Conservation (phyloP, 2,797 vertebrate genomes). For the Perodicticus potto region DNA sequence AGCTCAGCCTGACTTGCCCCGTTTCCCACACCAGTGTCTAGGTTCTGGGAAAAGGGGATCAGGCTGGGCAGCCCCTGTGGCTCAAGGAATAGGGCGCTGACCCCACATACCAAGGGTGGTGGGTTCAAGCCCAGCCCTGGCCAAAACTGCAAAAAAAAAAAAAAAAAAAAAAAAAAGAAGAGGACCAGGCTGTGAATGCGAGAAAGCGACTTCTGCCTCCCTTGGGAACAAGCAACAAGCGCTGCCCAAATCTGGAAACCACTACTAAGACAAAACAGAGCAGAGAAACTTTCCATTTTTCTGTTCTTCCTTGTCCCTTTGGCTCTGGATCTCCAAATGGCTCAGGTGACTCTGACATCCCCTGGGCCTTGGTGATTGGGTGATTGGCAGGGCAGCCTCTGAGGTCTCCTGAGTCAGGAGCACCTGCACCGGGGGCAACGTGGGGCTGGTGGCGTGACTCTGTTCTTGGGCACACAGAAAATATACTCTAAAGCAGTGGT, state of each 20-base stretch:
- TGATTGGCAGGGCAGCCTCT: background rate
- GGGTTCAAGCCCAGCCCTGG: too few relatives aligned
- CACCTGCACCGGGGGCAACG: fast-evolving
- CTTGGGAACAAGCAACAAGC: background rate
- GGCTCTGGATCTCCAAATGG: background rate
- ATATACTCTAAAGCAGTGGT: background rate
- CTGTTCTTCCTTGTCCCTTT: background rate
- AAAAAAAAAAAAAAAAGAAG: background rate
- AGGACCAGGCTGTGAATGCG: background rate
- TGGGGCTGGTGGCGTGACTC: fast-evolving
- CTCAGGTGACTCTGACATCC: background rate
- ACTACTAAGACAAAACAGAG: fast-evolving
- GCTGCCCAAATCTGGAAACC: background rate
- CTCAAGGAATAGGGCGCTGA: too few relatives aligned
- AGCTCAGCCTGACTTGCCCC: background rate
- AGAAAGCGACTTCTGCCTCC: background rate
- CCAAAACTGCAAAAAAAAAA: too few relatives aligned
- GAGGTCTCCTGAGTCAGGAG: background rate
- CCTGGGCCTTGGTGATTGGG: too few relatives aligned
- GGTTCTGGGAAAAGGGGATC: background rate
- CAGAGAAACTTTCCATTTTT: background rate
- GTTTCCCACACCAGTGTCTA: fast-evolving
- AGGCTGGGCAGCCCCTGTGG: background rate
- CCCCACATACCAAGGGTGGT: too few relatives aligned
- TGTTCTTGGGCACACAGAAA: background rate